Conservation (phyloP, 53 echinoderm and acorn worm genomes). For the Apostichopus leukothele region DNA sequence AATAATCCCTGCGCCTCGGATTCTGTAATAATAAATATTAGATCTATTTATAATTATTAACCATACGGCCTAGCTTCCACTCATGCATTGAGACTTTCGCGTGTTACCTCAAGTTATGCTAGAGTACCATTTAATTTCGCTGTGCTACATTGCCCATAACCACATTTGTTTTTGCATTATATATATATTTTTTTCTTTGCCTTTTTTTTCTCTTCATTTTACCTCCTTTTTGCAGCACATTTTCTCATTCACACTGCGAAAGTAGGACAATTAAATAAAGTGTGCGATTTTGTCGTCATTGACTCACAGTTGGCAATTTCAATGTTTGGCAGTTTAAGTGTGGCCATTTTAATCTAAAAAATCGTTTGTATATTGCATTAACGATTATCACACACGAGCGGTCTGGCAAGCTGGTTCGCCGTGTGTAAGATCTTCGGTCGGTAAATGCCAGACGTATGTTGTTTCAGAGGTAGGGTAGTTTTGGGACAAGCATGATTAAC, state of each 20-base stretch:
- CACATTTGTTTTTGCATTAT: not conserved
- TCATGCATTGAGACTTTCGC: not conserved
- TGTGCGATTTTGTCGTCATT: slow-evolving; percentile 10
- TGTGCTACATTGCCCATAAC: not conserved
- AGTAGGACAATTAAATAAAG: slow-evolving; percentile 42
- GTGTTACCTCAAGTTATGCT: not conserved
- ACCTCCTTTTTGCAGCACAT: not conserved
- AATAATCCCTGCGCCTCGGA: too few species aligned
- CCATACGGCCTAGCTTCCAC: not conserved
- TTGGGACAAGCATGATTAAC: slow-evolving; percentile 18
- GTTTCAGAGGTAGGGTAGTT: slow-evolving; percentile 18
- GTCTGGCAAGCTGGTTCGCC: not conserved
- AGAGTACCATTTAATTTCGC: not conserved
- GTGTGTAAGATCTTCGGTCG: not conserved
- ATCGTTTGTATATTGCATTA: slow-evolving; percentile 36
- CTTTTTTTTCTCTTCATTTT: not conserved
- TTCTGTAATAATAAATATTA: too few species aligned
- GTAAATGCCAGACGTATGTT: slow-evolving; percentile 24
- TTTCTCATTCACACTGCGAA: slow-evolving; percentile 6
- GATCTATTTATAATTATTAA: not conserved
- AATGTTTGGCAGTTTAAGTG: slow-evolving; percentile 4
- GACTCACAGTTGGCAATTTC: slow-evolving; percentile 19
- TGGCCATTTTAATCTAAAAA: slow-evolving; percentile 15
- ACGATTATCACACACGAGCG: slow-evolving; percentile 29
- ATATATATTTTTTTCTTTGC: not conserved